Percentiles rank a stretch among this genome's conserved stretches.
phyloP scores from a whole-genome alignment of 1,140 invertebrate species.

The Anastrepha obliqua region DNA sequence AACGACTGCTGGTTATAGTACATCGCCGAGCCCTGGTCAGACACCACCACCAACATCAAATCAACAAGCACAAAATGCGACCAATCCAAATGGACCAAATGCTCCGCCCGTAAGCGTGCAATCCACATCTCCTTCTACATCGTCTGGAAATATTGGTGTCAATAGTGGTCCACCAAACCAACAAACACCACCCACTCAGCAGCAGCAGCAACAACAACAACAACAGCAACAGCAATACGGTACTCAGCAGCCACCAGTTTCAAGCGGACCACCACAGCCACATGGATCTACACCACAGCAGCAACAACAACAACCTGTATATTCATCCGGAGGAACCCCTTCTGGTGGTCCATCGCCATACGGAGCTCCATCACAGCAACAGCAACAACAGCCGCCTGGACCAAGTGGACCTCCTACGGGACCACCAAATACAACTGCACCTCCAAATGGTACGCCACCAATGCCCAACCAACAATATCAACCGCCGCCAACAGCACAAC shows the following conservation, averaged over 20 bases:
- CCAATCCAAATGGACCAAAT: constrained; percentile 69
- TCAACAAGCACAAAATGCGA: constrained; percentile 55
- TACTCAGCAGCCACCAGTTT: constrained; percentile 57
- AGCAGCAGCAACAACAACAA: constrained; percentile 65
- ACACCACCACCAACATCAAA: constrained; percentile 68
- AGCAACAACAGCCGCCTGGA: constrained; percentile 58
- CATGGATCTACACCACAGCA: constrained; percentile 67
- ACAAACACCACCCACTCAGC: constrained; percentile 58
- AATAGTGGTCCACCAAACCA: constrained; percentile 53
- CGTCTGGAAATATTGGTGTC: constrained; percentile 51
- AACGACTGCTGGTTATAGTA: constrained; percentile 64
- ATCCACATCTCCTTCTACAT: constrained; percentile 67
- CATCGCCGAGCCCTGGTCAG: constrained; percentile 68
- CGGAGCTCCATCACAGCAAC: constrained; percentile 66
- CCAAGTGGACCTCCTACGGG: constrained; percentile 61
- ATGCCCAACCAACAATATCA: constrained; percentile 71
- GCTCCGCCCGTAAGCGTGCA: constrained; percentile 62
- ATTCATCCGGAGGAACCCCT: constrained; percentile 65
- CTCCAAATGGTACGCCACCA: constrained; percentile 66
- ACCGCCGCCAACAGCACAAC: constrained; percentile 68
- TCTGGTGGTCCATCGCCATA: constrained; percentile 69
- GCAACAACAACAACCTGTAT: constrained; percentile 64
- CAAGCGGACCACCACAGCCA: constrained; percentile 58
- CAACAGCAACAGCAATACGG: constrained; percentile 59
- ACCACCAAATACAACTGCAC: constrained; percentile 64